Evolutionary conservation across 1,140 invertebrate species (phyloP), one percentile per base, ranked within the genome.

Genomic region (Oppia nitens): DNA sequence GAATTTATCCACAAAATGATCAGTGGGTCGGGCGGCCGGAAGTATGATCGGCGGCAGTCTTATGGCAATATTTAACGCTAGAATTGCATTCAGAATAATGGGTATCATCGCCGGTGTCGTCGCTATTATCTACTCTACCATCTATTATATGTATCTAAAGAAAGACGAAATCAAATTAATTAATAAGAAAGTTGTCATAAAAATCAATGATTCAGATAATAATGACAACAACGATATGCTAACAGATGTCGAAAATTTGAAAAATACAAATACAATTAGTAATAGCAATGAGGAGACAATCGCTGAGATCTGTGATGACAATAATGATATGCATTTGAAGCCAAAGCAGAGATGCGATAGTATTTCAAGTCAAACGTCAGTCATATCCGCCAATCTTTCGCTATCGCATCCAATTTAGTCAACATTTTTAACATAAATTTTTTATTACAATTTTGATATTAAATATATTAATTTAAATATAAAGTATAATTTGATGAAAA

Each of bases 41-140:
- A 84, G 83, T 69, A 71, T 87, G 26, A 75, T 83, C 40, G 85
- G 84, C 2, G 85, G 84, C 1, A 83, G 81, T 63, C 66, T 85
- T 21, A 85, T 85, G 75, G 83, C 83, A 66, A 74, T 73, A 17
- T 77, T 83, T 63, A 83, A 83, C 9, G 82, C 82, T 1, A 72
- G 84, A 48, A 71, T 76, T 0, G 85, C 84, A 0, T 86, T 84
- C 67, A 80, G 79, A 65, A 77, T 84, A 60, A 84, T 86, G 65
- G 73, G 83, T 0, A 73, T 72, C 0, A 71, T 76, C 0, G 78
- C 79, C 3, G 69, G 81, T 0, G 62, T 82, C 2, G 80, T 79
- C 17, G 81, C 81, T 2, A 69, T 81, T 49, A 66, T 83, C 47
- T 87, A 86, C 68, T 81, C 79, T 60, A 29, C 83, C 3, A 63